Base-by-base conservation (phyloP, 2,888 invertebrate species). In the Cremastobaeus sp. region DNA sequence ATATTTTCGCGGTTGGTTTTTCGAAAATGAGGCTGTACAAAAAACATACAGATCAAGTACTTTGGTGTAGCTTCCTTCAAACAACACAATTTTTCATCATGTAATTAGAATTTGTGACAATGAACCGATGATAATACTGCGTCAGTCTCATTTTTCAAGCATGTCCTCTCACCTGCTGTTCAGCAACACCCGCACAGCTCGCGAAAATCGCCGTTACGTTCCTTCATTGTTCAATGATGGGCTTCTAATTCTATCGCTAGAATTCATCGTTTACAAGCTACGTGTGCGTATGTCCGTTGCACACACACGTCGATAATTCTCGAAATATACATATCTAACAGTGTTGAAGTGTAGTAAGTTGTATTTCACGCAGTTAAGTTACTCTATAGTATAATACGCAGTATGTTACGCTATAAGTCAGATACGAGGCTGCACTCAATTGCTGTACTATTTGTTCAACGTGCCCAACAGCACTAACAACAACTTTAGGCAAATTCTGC, bases 301-400 rank as follows among this genome's bases (percentile, higher is more conserved):
- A 55, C 48, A 66, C 55, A 48, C 47, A 52, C 55, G 50, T 21
- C 18, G 12, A 15, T 18, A 43, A 66, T 57, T 57, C 59, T 66
- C 34, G 45, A 54, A 47, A 45, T 54, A n/a, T n/a, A n/a, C n/a
- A 59, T 32, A 60, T 39, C 60, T 69, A 69, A 69, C 69, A 60
- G 69, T 54, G 54, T 62, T 62, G 62, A 62, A 62, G 62, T 70
- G 59, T 60, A 45, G 52, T 50, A 45, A 47, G 54, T 69, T 54
- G 21, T 54, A 69, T 70, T 70, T 70, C 55, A 62, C 62, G 45
- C 54, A 48, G 45, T 60, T 69, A 60, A 45, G 30, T 69, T 60
- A 57, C 21, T 37, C 39, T 55, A 52, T 20, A 45, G 25, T 45
- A 47, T 47, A 47, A 37, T 30, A 41, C 45, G 57, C 68, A 17